Evolutionary conservation across 2,888 invertebrate genomes (phyloP), one percentile per base, ranked within the genome.

Genomic region (Mythimna lalbum): DNA sequence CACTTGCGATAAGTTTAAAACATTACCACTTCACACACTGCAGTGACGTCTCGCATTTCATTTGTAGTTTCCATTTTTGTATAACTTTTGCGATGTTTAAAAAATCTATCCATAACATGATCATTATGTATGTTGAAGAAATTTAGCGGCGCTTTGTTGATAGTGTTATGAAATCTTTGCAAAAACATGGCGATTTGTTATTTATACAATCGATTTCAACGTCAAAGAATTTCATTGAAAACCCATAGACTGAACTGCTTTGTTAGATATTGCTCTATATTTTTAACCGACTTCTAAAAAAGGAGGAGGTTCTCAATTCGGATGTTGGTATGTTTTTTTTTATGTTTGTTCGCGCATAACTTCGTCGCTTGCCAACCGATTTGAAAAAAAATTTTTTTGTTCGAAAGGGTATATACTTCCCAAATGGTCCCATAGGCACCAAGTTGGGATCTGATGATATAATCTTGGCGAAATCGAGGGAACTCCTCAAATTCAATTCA

Each of bases 1-100:
- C 78, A 78, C 43, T 63, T 10, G n/a, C 60, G 39, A 53, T 67
- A 80, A 76, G 50, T 73, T 65, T 36, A 57, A 76, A 52, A 81
- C 57, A 56, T 56, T 21, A 47, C 63, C 36, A 52, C 62, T 76
- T 65, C 31, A 56, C 55, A 55, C 33, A 53, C 43, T 21, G 52
- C 49, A 53, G n/a, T 36, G 36, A 43, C 14, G 39, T 57, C 31
- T 73, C 60, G 56, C 23, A 50, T 76, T 73, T 64, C 68, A n/a
- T 39, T 55, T 43, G 39, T 33, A 17, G 31, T 64, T 68, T 62
- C 69, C 43, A 64, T 23, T 61, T 80, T 56, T 63, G 33, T 62
- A 62, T 55, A n/a, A 49, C 17, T 43, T 17, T 17, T 19, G 19
- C 43, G 43, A 56, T 79, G 56, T 67, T 68, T 74, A 36, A 49